Evolutionary conservation across 2,113 vertebrate species (phyloP), one percentile per base, ranked within the genome.

Genomic region (Pyxicephalus adspersus): DNA sequence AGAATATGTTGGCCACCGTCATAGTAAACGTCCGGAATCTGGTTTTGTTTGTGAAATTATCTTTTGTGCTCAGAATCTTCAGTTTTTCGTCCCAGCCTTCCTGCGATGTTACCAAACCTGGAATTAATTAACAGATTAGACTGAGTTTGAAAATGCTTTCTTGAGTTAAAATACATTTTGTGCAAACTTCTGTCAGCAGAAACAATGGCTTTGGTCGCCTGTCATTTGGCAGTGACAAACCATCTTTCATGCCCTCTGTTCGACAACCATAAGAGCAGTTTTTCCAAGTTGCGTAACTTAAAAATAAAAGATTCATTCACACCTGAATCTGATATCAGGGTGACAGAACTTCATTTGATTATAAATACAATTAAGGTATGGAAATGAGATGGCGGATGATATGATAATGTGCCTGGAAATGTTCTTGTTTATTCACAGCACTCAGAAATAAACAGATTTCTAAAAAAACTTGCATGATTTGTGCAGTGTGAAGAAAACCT

Each of bases 331-430:
- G 58, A 76, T 76, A 50, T 51, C 55, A 61, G 22, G 29, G 29
- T 63, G 34, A 76, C 55, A 25, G 20, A 17, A 28, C 20, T 28
- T 50, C 31, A 76, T 63, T 63, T 64, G 22, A 76, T 76, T 76
- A 51, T 63, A 76, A 64, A 76, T 51, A 64, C 73, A 76, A 76
- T 61, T 61, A 63, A 26, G 73, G 63, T 26, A 76, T 76, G 58
- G 58, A 51, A 50, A 76, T 64, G 25, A 50, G 31, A 45, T 15
- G 2, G 15, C 18, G 26, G 58, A n/a, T 64, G 57, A 76, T 28
- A 76, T 26, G 31, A 76, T 76, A 63, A 63, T 61, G 73, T 26
- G 34, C n/a, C 29, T 11, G 4, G 16, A 17, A 51, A 55, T 1
- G 23, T 17, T 25, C 16, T 20, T 25, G 18, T 57, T 22, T 60